Evolutionary conservation across 2,113 vertebrate species (phyloP).

Genomic region (Austrofundulus limnaeus): DNA sequence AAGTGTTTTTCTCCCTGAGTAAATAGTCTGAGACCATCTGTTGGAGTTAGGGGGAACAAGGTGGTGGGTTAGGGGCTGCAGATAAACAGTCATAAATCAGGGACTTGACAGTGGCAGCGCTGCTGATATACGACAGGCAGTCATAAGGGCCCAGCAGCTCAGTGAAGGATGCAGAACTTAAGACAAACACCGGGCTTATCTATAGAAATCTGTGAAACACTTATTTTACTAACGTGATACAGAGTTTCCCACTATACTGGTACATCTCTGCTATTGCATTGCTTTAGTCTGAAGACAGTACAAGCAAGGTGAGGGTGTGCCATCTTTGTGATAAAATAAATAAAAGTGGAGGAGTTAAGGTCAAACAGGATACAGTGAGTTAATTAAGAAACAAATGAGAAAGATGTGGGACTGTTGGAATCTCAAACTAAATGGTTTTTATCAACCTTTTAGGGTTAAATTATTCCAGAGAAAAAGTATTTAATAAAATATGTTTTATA

Average conservation of each 20-base stretch:
- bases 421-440: neutral
- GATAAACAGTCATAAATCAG: constrained; percentile 79
- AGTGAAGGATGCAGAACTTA: constrained; percentile 42
- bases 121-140: constrained; percentile 78
- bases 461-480: too few relatives aligned
- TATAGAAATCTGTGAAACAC: constrained; percentile 73
- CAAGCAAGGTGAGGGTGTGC: constrained; percentile 69
- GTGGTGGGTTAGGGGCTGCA: constrained; percentile 49
- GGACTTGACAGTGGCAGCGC: constrained; percentile 59
- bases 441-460: too few relatives aligned
- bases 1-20: constrained; percentile 64
- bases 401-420: neutral
- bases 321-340: constrained; percentile 64
- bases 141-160: constrained; percentile 48
- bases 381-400: too few relatives aligned
- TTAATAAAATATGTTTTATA: too few relatives aligned
- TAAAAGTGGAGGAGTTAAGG: constrained; percentile 6
- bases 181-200: constrained; percentile 78
- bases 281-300: constrained; percentile 64
- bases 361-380: constrained; percentile 15
- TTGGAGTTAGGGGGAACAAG: constrained; percentile 54
- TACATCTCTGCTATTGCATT: constrained; percentile 65
- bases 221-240: constrained; percentile 81
- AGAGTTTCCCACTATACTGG: constrained; percentile 55
- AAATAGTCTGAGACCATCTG: constrained; percentile 79